These are phyloP conservation scores for Muscicapa comitata DNA, from an alignment of 2,797 vertebrate species.

Conservation along the genomic window DNA sequence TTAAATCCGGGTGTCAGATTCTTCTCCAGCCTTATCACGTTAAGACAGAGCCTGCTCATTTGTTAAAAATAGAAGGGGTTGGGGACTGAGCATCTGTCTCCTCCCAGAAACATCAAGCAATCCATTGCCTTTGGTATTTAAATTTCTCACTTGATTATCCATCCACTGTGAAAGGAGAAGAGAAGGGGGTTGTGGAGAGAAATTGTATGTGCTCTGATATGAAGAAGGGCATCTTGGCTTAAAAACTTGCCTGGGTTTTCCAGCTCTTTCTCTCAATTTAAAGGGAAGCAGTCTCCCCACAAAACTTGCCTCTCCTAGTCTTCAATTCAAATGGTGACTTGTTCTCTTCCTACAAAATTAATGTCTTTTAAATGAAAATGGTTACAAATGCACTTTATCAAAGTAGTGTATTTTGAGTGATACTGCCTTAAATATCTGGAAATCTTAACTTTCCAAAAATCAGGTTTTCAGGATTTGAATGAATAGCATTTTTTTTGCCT, in stretches of 20 bases:
- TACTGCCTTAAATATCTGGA: not conserved
- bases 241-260: not conserved
- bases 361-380: not conserved
- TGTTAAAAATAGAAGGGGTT: constrained; percentile 3
- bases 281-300: not conserved
- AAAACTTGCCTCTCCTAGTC: not conserved
- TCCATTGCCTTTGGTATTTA: not conserved
- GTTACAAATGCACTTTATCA: not conserved
- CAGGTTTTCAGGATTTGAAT: not conserved
- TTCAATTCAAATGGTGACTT: not conserved
- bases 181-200: not conserved
- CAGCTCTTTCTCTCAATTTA: not conserved
- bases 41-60: constrained; percentile 20
- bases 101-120: not conserved
- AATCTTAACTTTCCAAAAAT: not conserved
- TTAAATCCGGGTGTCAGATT: constrained; percentile 48
- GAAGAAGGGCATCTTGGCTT: not conserved
- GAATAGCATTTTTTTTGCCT: not conserved
- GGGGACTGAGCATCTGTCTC: not conserved
- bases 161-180: not conserved
- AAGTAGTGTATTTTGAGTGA: not conserved
- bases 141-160: not conserved
- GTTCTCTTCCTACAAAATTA: not conserved
- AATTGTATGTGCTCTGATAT: not conserved
- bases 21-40: constrained; percentile 11